Base-by-base conservation (phyloP, 2,888 invertebrate genomes). In the Digitonthophagus gazella region DNA sequence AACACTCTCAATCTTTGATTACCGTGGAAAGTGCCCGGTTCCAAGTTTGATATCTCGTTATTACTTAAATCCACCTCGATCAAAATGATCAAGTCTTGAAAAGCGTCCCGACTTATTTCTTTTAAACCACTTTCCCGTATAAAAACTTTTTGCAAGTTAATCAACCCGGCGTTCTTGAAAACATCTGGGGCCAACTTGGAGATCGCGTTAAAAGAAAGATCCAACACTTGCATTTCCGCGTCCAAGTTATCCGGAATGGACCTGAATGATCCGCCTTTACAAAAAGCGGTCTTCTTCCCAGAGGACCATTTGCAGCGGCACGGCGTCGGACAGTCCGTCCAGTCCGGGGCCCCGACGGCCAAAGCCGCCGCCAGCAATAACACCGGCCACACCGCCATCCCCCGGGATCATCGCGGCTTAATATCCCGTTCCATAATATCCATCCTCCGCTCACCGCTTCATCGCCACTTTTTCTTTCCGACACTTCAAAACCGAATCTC, bases 281-380 rank as follows among this genome's bases (percentile, higher is more conserved):
- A 96, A 70, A 92, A 87, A 68, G 95, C 96, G 58, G 93, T 93
- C 82, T 93, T 94, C 84, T 96, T 96, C 72, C 95, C 95, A 71
- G 92, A 92, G 58, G 92, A 91, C 96, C 96, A 96, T 85, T 94
- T 95, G 87, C 96, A 96, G 78, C 90, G 89, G 82, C 96, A 96
- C 76, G 92, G 90, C 74, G 90, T 87, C 77, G 94, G 93, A 83
- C 95, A 95, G 83, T 93, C 93, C 66, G 93, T 93, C 94, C 94
- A 95, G 83, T 95, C 95, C 71, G 90, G 89, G 76, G 88, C 86
- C 72, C 86, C 85, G 71, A 85, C 83, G 75, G 85, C 86, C 78
- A 81, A 73, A 72, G 81, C 80, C 69, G 75, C 75, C 78, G 79
- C 79, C 74, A 80, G 76, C 76, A 83, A 77, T 76, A 83, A 74